phyloP scores from a whole-genome alignment of 2,113 vertebrate genomes.

The Anseranas semipalmata region DNA sequence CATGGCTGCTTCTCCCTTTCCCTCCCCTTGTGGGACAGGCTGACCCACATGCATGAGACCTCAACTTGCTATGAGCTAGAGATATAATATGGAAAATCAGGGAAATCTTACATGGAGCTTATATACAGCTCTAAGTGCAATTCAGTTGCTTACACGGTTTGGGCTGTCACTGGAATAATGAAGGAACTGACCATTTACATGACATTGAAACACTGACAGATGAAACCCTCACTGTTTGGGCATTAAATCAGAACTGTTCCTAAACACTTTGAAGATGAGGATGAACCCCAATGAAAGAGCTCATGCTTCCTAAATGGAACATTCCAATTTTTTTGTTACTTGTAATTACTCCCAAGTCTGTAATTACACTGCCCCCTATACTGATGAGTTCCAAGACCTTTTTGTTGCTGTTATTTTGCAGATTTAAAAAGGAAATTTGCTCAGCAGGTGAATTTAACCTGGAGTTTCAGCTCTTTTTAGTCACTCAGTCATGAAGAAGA shows the following conservation, averaged over 20 bases:
- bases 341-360: conserved; percentile 3
- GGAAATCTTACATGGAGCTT: not conserved
- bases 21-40: not conserved
- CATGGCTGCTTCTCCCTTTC: not conserved
- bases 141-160: not conserved
- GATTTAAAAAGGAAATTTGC: not conserved
- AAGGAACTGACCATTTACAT: not conserved
- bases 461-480: not conserved
- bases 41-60: fast-evolving
- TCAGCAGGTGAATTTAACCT: not conserved
- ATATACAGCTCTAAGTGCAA: fast-evolving
- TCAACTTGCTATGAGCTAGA: not conserved
- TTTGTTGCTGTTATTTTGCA: not conserved
- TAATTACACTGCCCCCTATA: not conserved
- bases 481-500: not conserved
- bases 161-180: not conserved
- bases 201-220: not conserved
- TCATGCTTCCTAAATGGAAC: not conserved
- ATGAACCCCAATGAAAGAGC: not conserved
- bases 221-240: not conserved
- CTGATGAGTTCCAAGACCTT: not conserved
- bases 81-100: not conserved
- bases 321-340: not conserved
- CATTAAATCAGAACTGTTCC: not conserved
- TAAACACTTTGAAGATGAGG: not conserved